phyloP scores from a whole-genome alignment of 2,113 vertebrate species.

The Columba livia region DNA sequence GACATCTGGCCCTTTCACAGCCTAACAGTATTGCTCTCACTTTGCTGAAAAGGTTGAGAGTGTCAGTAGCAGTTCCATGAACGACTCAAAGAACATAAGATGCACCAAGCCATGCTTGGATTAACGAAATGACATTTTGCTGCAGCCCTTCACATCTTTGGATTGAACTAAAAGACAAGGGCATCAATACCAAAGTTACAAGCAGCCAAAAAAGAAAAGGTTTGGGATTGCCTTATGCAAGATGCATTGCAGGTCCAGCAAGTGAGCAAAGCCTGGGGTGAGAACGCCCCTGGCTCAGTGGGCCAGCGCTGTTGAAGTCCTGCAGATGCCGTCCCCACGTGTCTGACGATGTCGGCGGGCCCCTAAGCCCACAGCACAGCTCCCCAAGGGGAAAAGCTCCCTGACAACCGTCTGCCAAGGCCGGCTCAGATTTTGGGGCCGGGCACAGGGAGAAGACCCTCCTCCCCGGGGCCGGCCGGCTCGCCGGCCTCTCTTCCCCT shows the following conservation, averaged over 20 bases:
- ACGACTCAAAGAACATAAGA: accelerated
- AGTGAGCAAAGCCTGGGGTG: accelerated
- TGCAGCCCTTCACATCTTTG: background rate
- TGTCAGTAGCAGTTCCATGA: background rate
- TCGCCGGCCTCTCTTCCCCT: background rate
- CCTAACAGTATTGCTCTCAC: accelerated
- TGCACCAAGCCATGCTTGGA: background rate
- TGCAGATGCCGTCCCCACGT: background rate
- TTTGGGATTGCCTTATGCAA: background rate
- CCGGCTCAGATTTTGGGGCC: background rate
- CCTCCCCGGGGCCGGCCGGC: background rate
- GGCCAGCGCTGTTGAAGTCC: background rate
- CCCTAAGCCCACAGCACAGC: background rate
- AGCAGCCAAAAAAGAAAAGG: background rate
- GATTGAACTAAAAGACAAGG: background rate
- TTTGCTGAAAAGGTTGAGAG: background rate
- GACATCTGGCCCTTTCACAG: background rate
- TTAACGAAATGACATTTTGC: background rate
- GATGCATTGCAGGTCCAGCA: background rate
- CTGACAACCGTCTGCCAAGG: no score
- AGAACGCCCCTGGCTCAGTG: background rate
- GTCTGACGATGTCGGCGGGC: background rate
- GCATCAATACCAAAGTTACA: background rate
- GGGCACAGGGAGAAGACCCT: background rate
- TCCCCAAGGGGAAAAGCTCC: background rate